Conservation (phyloP, 2,113 vertebrate genomes). For the Lynx canadensis region DNA sequence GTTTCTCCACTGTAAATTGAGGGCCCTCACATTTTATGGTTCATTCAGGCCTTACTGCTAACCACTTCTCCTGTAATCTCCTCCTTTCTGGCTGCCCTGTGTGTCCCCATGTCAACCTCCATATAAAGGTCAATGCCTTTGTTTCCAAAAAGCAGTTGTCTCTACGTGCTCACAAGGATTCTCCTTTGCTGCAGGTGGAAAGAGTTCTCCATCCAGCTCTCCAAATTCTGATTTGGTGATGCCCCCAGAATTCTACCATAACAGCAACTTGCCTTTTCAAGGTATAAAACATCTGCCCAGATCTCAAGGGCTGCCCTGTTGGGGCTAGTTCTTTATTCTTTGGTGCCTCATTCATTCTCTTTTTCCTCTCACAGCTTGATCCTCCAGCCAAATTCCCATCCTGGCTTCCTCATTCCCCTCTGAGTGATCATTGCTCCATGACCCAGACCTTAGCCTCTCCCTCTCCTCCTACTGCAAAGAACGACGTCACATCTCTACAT, state of each 20-base stretch:
- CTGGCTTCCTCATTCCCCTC: background rate
- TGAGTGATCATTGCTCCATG: background rate
- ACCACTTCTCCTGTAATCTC: background rate
- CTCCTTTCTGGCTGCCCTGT: background rate
- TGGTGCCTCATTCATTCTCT: background rate
- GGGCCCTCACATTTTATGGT: background rate
- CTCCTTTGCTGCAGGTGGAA: background rate
- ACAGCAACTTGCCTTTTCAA: background rate
- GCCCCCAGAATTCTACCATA: background rate
- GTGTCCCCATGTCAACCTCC: background rate
- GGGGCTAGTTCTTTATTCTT: background rate
- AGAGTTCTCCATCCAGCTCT: background rate
- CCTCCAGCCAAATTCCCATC: background rate
- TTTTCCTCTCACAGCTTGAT: background rate
- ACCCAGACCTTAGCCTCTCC: background rate
- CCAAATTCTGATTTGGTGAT: background rate
- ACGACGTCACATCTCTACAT: background rate
- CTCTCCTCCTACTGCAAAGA: background rate
- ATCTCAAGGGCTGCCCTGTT: background rate
- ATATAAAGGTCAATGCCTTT: background rate
- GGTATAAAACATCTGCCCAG: background rate
- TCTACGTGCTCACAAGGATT: background rate
- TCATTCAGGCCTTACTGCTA: background rate
- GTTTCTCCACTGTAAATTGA: background rate
- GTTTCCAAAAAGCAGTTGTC: constrained; percentile 2